Evolutionary conservation across 2,888 invertebrate species (phyloP), one percentile per base, ranked within the genome.

Genomic region (Nomada ferruginata): DNA sequence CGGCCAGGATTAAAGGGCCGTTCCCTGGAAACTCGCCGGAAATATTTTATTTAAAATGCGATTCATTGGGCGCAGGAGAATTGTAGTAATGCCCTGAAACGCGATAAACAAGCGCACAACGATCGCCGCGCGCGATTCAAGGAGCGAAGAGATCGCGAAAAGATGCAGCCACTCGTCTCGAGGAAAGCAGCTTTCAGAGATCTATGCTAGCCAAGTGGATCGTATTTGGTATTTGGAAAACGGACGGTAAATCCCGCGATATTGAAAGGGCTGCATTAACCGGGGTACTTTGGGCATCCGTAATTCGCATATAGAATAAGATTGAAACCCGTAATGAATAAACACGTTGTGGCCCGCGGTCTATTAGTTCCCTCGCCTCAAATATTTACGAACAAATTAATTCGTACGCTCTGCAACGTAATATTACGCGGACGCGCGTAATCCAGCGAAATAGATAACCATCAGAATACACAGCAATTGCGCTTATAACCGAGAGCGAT

Each of bases 301-400:
- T 5, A 57, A 42, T 23, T 18, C 61, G 55, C 70, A 26, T 70
- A 63, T 75, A 53, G 53, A 55, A 61, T 26, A 68, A 75, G 29
- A 75, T 75, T 63, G 68, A 63, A 57, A 75, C 57, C 63, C 42
- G 65, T 61, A 71, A 70, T 76, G 70, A 76, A 79, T 71, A 66
- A 76, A 79, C 76, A 53, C 26, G 15, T 2, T 4, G 5, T 15
- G 50, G 50, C 4, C 61, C 29, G 11, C 42, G 15, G 52, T 42
- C 15, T 71, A 76, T 65, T 76, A 77, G 68, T 57, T 63, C 55
- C 66, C 61, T 72, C 36, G 52, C 5, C 36, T 44, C 68, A 77
- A 80, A 77, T 77, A 72, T 80, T 80, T 77, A 52, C 57, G 3
- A 23, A 13, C 44, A 72, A 77, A 77, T 77, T 80, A 80, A 80